Evolutionary conservation across 1,140 invertebrate species (phyloP).

Genomic region (Pseudomyrmex flavicornis): DNA sequence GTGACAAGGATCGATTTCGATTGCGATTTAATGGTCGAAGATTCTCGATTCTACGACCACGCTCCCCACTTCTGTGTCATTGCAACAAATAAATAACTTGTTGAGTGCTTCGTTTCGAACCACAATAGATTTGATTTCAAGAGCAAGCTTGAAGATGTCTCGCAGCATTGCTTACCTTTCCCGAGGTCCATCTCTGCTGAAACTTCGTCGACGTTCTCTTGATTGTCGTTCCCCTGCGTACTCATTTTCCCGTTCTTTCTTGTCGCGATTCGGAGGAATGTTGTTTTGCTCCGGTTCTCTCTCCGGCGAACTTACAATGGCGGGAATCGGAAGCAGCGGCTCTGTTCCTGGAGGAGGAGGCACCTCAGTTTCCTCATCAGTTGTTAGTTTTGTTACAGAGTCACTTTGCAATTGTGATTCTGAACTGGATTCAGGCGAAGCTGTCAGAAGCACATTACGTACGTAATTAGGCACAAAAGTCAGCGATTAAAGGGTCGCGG

Average conservation of each 20-base stretch:
- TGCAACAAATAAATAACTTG: constrained; percentile 34
- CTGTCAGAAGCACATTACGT: constrained; percentile 68
- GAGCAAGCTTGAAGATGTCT: background rate
- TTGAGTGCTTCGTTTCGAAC: background rate
- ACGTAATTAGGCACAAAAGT: constrained; percentile 10
- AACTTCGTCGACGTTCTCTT: constrained; percentile 81
- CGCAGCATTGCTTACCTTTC: constrained; percentile 75
- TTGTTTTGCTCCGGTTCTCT: constrained; percentile 72
- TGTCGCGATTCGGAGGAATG: constrained; percentile 71
- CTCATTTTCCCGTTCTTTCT: constrained; percentile 78
- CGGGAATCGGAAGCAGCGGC: constrained; percentile 82
- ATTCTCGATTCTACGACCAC: constrained; percentile 79
- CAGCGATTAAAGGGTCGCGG: constrained; percentile 6
- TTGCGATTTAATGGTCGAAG: constrained; percentile 79
- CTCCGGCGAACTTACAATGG: constrained; percentile 74
- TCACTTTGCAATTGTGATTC: constrained; percentile 77
- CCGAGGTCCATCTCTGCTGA: constrained; percentile 82
- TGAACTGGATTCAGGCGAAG: constrained; percentile 73
- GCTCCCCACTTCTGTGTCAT: constrained; percentile 76
- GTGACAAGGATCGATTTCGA: constrained; percentile 80
- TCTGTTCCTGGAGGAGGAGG: constrained; percentile 84
- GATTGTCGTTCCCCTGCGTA: constrained; percentile 78
- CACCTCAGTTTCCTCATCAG: constrained; percentile 81
- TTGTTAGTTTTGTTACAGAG: constrained; percentile 72
- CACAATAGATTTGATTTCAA: background rate